Base-by-base conservation (phyloP, 2,797 vertebrate genomes). In the Eupleurogrammus muticus region DNA sequence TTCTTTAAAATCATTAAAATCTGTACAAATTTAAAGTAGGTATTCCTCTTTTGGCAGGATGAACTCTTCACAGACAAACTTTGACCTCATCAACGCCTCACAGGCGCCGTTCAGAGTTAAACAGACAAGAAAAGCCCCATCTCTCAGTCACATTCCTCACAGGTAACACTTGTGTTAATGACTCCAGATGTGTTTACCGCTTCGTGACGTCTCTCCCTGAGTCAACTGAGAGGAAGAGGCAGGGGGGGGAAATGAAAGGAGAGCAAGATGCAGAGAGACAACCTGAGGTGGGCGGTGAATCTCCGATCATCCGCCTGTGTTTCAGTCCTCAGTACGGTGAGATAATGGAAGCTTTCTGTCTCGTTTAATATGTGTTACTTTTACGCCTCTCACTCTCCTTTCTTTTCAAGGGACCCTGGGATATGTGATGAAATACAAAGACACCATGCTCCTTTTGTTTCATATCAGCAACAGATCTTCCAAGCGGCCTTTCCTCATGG, bases 41-140 rank as follows among this genome's bases (percentile, higher is more conserved):
- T 80, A 61, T 80, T 86, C 81, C 75, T 82, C 71, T 92, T 92
- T 93, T 94, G 92, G 91, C 92, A 94, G 90, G 85, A 92, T 77
- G 86, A 92, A 92, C 89, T 91, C 90, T 73, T 79, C 82, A 85
- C 68, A 80, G 73, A 83, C 71, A 59, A 83, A 84, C 80, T 70
- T 83, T 83, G 82, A 91, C 86, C 85, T 87, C 69, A 77, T 52
- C 47, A 49, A 69, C 9, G 11, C 69, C 79, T 73, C 51, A 71
- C 76, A 51, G 60, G 51, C 4, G 47, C 9, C 21, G 2, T 5
- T 49, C 20, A 49, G 48, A 73, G 54, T 63, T 56, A 32, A 40
- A 14, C 7, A 54, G 32, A 82, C 60, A 74, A 55, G 46, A 65
- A 68, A 79, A 74, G 28, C 28, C 62, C 58, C 13, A 58, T 77